phyloP scores from a whole-genome alignment of 1,140 invertebrate genomes.

The Pygmarrhopalites habei region DNA sequence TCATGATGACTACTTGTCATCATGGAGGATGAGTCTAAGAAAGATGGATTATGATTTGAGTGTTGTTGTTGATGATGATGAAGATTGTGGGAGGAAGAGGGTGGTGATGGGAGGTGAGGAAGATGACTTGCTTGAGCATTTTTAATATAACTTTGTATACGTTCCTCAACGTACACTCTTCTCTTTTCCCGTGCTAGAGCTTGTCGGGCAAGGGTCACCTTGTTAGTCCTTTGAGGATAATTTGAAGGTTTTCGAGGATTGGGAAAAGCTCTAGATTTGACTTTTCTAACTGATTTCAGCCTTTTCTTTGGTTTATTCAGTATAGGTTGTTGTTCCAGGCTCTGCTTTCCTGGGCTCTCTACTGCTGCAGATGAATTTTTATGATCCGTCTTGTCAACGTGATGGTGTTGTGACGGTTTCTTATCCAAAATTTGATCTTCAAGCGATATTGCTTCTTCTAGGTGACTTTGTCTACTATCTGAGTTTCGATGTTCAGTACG shows the following conservation, averaged over 20 bases:
- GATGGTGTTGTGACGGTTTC: too few relatives aligned
- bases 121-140: constrained; percentile 17
- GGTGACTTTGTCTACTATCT: too few relatives aligned
- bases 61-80: background rate
- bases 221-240: constrained; percentile 37
- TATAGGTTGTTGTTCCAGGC: too few relatives aligned
- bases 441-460: background rate
- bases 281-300: constrained; percentile 1
- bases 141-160: constrained; percentile 35
- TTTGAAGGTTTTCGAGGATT: constrained; percentile 27
- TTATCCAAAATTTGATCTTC: background rate
- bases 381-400: too few relatives aligned
- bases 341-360: too few relatives aligned
- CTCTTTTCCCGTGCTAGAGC: constrained; percentile 36
- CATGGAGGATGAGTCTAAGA: too few relatives aligned
- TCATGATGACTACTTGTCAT: too few relatives aligned
- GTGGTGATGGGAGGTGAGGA: background rate
- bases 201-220: constrained; percentile 35
- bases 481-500: background rate
- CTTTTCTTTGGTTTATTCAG: constrained; percentile 6
- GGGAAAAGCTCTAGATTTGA: constrained; percentile 10
- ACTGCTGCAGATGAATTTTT: too few relatives aligned
- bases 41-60: too few relatives aligned
- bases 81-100: background rate
- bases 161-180: constrained; percentile 34